A percentile compares a stretch with the other conserved stretches of the same genome.
phyloP scores from a whole-genome alignment of 1,140 invertebrate species.

The Drosophila mojavensis region DNA sequence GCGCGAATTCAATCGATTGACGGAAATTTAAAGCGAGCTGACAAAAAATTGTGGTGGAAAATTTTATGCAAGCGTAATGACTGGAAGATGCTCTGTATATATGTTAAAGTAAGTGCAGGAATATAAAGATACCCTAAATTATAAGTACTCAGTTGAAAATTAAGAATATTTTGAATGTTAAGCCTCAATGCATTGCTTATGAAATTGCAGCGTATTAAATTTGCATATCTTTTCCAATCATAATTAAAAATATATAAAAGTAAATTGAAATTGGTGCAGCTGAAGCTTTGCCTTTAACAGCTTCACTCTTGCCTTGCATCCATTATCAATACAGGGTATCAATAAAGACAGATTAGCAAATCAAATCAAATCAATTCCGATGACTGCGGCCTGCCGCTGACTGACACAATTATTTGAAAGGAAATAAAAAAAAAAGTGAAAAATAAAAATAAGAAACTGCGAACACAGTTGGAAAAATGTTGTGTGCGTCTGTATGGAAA shows the following conservation, averaged over 20 bases:
- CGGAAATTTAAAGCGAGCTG: slow-evolving; percentile 5
- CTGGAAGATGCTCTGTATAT: neutral
- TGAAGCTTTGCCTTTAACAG: neutral
- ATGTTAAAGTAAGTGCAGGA: neutral
- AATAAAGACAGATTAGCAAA: slow-evolving; percentile 71
- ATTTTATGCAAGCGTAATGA: neutral
- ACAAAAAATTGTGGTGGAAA: no score
- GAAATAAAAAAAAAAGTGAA: neutral
- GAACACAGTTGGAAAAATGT: slow-evolving; percentile 12
- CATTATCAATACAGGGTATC: slow-evolving; percentile 3
- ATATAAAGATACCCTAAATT: no score
- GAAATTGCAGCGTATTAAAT: no score
- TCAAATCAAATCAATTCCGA: slow-evolving; percentile 53
- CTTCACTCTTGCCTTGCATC: neutral
- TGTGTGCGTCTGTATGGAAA: slow-evolving; percentile 59
- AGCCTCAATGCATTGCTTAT: no score
- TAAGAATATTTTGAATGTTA: no score
- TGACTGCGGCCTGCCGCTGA: slow-evolving; percentile 43
- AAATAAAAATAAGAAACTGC: neutral
- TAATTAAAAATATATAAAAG: no score
- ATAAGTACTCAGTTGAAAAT: no score
- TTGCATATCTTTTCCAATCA: no score
- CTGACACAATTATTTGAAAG: slow-evolving; percentile 51
- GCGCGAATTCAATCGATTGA: slow-evolving; percentile 10
- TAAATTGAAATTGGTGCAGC: neutral